A percentile compares a stretch with the other conserved stretches of the same genome.
Conservation (phyloP, 2,797 vertebrate genomes). For the Hafferia zeledoni region DNA sequence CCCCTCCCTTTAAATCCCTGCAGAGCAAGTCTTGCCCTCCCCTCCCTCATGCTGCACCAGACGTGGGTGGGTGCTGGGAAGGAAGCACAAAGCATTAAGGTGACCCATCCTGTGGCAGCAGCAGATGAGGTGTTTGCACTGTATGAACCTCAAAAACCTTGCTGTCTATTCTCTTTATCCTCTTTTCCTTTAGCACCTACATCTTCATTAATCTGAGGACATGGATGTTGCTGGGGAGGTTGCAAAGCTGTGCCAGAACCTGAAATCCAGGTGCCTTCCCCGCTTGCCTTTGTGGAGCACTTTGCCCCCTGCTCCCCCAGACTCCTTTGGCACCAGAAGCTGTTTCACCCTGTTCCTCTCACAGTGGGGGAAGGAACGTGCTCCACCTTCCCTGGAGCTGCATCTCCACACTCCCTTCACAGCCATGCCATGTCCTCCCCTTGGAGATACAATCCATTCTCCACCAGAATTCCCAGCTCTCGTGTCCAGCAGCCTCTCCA, state of each 20-base stretch:
- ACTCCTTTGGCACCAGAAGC: neutral
- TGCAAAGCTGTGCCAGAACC: neutral
- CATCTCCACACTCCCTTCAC: neutral
- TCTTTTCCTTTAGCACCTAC: neutral
- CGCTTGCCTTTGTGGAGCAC: neutral
- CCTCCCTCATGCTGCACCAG: neutral
- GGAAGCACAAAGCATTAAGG: neutral
- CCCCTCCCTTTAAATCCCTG: neutral
- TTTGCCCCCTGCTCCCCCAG: neutral
- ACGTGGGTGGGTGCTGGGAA: neutral
- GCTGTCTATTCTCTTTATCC: no score
- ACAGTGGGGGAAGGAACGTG: rapidly evolving
- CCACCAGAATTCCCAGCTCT: neutral
- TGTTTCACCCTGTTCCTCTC: neutral
- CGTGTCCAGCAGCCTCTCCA: neutral
- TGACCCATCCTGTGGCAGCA: neutral
- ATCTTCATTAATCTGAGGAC: neutral
- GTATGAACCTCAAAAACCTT: no score
- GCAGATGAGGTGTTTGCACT: neutral
- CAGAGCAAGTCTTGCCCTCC: neutral
- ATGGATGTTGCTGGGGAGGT: neutral
- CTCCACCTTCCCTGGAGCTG: neutral
- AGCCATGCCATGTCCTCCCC: neutral
- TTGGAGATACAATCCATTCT: neutral
- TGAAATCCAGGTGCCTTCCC: no score